Conservation (phyloP, 2,888 invertebrate species). For the Calameuta filiformis region DNA sequence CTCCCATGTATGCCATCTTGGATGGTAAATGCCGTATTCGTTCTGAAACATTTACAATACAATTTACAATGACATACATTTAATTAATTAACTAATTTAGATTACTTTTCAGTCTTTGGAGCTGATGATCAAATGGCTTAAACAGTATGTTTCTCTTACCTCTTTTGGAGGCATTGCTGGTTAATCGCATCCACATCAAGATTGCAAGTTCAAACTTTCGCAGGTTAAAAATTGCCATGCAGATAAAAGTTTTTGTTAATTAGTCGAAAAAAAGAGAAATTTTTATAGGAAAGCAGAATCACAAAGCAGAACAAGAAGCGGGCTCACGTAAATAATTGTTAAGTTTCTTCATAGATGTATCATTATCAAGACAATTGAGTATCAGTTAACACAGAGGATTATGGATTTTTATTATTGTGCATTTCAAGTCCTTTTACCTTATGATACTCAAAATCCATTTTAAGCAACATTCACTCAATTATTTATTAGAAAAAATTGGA, state of each 20-base stretch:
- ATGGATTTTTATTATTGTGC: neutral
- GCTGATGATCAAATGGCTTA: neutral
- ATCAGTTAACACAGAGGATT: neutral
- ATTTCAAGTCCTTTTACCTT: neutral
- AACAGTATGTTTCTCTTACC: constrained; percentile 40
- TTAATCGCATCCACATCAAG: constrained; percentile 28
- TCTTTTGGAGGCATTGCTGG: constrained; percentile 29
- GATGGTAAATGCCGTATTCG: constrained; percentile 56
- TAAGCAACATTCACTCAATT: too few species aligned
- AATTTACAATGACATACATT: neutral
- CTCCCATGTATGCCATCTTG: constrained; percentile 49
- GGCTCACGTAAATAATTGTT: neutral
- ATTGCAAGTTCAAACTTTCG: constrained; percentile 47
- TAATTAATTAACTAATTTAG: neutral
- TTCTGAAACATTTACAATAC: constrained; percentile 42
- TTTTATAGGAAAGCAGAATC: neutral
- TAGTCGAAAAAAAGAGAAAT: neutral
- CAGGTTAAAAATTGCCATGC: constrained; percentile 46
- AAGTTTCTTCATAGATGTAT: neutral
- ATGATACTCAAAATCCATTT: too few species aligned
- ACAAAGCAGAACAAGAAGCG: neutral
- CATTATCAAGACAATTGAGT: neutral
- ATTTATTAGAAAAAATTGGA: too few species aligned
- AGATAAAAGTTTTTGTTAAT: constrained; percentile 44
- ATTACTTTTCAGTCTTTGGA: neutral